phyloP scores from a whole-genome alignment of 1,140 invertebrate species.

The Trachymyrmex septentrionalis region DNA sequence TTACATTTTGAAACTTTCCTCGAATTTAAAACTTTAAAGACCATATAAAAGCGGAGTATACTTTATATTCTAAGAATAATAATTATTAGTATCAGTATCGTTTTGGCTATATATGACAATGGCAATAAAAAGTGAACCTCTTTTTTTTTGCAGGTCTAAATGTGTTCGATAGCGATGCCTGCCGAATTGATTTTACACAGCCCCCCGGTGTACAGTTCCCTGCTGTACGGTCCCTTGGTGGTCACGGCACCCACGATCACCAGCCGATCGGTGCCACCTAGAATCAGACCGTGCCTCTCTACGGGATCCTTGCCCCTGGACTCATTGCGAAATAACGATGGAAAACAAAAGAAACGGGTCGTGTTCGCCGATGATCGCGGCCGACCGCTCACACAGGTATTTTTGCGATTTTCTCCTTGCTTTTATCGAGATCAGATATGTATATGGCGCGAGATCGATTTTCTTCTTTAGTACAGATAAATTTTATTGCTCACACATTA shows the following conservation, averaged over 20 bases:
- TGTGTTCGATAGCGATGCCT: conserved; percentile 86
- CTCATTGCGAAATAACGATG: conserved; percentile 75
- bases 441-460: not conserved
- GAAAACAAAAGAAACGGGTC: conserved; percentile 92
- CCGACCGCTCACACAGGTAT: conserved; percentile 92
- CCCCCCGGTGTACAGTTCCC: conserved; percentile 81
- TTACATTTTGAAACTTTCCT: not conserved
- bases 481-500: not conserved
- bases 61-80: not conserved
- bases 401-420: conserved; percentile 33
- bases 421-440: no score
- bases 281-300: conserved; percentile 82
- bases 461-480: not conserved
- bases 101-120: not conserved
- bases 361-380: conserved; percentile 98
- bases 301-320: conserved; percentile 78
- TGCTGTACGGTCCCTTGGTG: conserved; percentile 82
- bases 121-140: not conserved
- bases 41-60: not conserved
- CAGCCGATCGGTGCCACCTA: conserved; percentile 81
- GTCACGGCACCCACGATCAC: conserved; percentile 81
- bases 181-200: conserved; percentile 84
- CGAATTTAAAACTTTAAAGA: not conserved
- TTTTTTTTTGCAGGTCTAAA: conserved; percentile 79
- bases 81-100: not conserved